A percentile compares a stretch with the other conserved stretches of the same genome.
These are phyloP conservation scores for Ophonus ardosiacus DNA, from an alignment of 2,888 invertebrate species.

Conservation along the genomic window DNA sequence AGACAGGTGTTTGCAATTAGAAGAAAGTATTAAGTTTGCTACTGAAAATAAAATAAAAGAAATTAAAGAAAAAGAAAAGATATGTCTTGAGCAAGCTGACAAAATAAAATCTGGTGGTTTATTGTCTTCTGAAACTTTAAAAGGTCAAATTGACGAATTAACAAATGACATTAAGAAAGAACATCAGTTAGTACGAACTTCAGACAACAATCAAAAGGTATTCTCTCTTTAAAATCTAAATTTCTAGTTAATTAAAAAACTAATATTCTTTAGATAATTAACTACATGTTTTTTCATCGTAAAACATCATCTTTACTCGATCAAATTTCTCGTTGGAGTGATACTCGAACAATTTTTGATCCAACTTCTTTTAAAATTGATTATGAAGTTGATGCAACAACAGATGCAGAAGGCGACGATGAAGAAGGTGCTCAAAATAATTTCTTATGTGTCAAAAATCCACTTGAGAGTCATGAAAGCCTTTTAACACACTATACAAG, in stretches of 20 bases:
- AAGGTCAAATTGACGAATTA: conserved; percentile 76
- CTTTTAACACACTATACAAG: conserved; percentile 78
- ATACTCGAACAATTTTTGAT: conserved; percentile 78
- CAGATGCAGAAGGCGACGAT: conserved; percentile 78
- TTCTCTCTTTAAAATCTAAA: background rate
- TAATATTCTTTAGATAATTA: conserved; percentile 75
- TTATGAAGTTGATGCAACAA: conserved; percentile 74
- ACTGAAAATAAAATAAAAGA: conserved; percentile 78
- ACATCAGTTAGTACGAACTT: conserved; percentile 70
- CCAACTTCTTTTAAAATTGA: conserved; percentile 79
- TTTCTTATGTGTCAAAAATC: conserved; percentile 74
- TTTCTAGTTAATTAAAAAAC: background rate
- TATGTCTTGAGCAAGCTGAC: conserved; percentile 75
- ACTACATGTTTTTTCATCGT: conserved; percentile 79
- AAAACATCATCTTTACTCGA: conserved; percentile 79
- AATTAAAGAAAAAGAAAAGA: conserved; percentile 75
- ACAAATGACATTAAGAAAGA: conserved; percentile 74
- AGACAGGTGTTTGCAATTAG: conserved; percentile 78
- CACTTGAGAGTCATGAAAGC: conserved; percentile 77
- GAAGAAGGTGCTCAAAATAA: conserved; percentile 72
- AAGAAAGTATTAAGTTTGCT: conserved; percentile 77
- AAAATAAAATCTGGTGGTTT: conserved; percentile 76
- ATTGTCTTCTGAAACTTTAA: conserved; percentile 76
- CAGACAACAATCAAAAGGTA: conserved; percentile 76
- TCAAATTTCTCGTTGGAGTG: conserved; percentile 79